A percentile compares a stretch with the other conserved stretches of the same genome.
These are phyloP conservation scores for Zaprionus gabonicus DNA, from an alignment of 1,140 invertebrate species.

Conservation along the genomic window DNA sequence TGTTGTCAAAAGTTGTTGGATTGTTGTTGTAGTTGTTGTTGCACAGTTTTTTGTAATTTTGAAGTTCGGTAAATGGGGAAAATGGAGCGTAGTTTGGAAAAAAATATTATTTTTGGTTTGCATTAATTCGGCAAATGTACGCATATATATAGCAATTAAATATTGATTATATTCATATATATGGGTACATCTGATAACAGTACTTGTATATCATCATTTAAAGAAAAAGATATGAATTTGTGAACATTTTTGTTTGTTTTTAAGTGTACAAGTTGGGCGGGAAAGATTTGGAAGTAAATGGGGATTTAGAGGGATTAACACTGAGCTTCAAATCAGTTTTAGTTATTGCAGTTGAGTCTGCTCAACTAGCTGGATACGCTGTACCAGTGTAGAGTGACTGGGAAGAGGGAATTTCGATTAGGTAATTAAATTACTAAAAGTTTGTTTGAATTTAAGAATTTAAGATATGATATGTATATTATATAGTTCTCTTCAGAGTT, in stretches of 20 bases:
- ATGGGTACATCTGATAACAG: slow-evolving; percentile 1
- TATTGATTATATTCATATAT: slow-evolving; percentile 17
- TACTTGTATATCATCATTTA: slow-evolving; percentile 13
- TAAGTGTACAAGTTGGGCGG: slow-evolving; percentile 5
- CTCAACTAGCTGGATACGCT: slow-evolving; percentile 26
- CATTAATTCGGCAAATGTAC: slow-evolving; percentile 33
- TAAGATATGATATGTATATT: too few relatives aligned
- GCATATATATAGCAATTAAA: slow-evolving; percentile 59
- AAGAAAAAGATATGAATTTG: slow-evolving; percentile 16
- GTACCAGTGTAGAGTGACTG: not conserved
- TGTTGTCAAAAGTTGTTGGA: slow-evolving; percentile 20
- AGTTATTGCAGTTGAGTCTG: slow-evolving; percentile 15
- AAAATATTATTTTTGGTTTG: slow-evolving; percentile 50
- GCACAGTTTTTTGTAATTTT: slow-evolving; percentile 65
- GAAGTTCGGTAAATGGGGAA: slow-evolving; percentile 55
- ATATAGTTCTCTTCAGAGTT: too few relatives aligned
- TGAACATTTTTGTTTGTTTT: slow-evolving; percentile 10
- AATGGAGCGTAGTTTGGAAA: slow-evolving; percentile 57
- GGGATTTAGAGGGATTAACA: not conserved
- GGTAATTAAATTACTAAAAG: too few relatives aligned
- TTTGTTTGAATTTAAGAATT: too few relatives aligned
- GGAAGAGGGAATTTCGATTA: not conserved
- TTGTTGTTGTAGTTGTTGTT: slow-evolving; percentile 48
- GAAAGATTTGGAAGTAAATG: not conserved
- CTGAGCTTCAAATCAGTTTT: not conserved